Percentiles rank a stretch among this genome's conserved stretches.
phyloP scores from a whole-genome alignment of 1,140 invertebrate genomes.

The Apis florea region DNA sequence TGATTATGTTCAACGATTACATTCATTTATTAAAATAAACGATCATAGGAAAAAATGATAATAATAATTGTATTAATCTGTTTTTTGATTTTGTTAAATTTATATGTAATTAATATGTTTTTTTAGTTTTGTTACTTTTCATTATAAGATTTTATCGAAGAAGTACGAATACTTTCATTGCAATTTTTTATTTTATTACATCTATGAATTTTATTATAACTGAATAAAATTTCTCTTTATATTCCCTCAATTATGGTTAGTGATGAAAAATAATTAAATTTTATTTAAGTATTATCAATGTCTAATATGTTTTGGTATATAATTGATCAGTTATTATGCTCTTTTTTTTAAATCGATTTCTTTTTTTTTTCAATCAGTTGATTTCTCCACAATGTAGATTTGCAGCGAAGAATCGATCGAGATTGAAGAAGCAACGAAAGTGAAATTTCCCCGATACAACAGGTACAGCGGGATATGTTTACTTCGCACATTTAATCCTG shows the following conservation, averaged over 20 bases:
- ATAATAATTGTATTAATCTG: not conserved
- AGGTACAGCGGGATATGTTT: not conserved
- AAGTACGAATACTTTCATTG: no score
- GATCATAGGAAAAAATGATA: not conserved
- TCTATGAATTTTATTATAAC: no score
- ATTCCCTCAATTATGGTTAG: not conserved
- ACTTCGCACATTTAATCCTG: constrained; percentile 1
- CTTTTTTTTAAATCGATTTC: not conserved
- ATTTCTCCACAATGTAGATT: constrained; percentile 40
- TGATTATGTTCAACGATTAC: not conserved
- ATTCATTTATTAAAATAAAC: not conserved
- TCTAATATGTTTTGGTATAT: not conserved
- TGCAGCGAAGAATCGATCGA: not conserved
- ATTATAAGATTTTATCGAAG: no score
- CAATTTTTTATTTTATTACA: no score
- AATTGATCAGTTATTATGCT: not conserved
- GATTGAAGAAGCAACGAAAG: constrained; percentile 56
- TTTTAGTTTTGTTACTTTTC: no score
- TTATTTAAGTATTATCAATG: no score
- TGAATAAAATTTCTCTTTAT: not conserved
- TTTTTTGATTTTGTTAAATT: not conserved
- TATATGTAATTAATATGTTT: not conserved
- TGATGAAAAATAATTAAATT: not conserved
- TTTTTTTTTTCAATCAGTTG: not conserved
- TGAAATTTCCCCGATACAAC: constrained; percentile 43